Percentiles rank a stretch among this genome's conserved stretches.
phyloP scores from a whole-genome alignment of 1,140 invertebrate species.

The Globodera rostochiensis region DNA sequence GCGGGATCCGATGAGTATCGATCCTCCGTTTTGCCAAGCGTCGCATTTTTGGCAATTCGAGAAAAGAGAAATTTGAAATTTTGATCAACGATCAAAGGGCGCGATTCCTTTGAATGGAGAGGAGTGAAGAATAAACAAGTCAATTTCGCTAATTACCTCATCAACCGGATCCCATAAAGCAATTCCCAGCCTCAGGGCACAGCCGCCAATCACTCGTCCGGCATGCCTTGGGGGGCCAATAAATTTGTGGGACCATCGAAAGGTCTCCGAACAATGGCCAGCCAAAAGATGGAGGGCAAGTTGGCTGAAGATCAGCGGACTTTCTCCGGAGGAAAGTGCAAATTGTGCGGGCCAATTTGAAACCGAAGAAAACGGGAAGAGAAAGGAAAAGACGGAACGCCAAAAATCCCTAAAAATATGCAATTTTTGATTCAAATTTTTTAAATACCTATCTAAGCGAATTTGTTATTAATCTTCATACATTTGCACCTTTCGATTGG shows the following conservation, averaged over 20 bases:
- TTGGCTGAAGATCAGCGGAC: constrained; percentile 9
- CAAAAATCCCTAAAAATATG: constrained; percentile 15
- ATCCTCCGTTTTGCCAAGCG: neutral
- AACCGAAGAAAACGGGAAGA: constrained; percentile 15
- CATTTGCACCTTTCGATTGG: neutral
- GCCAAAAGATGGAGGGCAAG: neutral
- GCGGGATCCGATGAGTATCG: neutral
- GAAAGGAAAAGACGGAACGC: constrained; percentile 10
- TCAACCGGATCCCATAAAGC: constrained; percentile 17
- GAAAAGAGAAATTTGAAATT: constrained; percentile 21
- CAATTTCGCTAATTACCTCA: neutral
- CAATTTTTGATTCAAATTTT: neutral
- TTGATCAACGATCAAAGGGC: constrained; percentile 14
- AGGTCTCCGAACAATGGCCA: neutral
- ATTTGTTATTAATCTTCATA: neutral
- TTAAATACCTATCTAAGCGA: neutral
- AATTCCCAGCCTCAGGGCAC: constrained; percentile 19
- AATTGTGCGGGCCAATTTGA: constrained; percentile 13
- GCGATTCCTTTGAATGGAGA: constrained; percentile 12
- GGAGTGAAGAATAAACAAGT: neutral
- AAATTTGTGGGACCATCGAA: neutral
- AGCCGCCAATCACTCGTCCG: constrained; percentile 11
- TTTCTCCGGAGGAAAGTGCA: constrained; percentile 18
- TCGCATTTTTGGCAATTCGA: neutral
- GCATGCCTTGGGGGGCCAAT: constrained; percentile 5